phyloP scores from a whole-genome alignment of 2,888 invertebrate genomes.

The Caenorhabditis virilis region DNA sequence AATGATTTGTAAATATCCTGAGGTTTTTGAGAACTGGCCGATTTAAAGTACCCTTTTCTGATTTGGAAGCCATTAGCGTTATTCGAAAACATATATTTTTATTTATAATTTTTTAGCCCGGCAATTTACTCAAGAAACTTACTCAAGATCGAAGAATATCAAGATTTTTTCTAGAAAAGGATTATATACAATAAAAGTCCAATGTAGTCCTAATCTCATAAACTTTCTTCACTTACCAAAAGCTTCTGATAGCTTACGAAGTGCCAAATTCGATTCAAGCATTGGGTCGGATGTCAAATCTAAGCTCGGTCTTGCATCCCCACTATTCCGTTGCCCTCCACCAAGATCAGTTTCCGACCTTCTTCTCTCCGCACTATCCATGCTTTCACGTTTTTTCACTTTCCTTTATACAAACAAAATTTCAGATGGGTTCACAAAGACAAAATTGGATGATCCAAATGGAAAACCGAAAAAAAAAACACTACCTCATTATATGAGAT shows the following conservation, averaged over 20 bases:
- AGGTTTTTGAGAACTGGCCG: no score
- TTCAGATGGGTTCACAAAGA: background rate
- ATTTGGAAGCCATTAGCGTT: no score
- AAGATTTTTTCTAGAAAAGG: no score
- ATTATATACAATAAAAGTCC: no score
- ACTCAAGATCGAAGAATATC: no score
- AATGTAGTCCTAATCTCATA: no score
- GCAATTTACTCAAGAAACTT: no score
- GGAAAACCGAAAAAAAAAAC: constrained; percentile 1
- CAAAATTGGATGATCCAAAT: background rate
- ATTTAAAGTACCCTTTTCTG: no score
- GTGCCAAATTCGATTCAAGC: constrained; percentile 59
- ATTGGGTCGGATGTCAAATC: constrained; percentile 54
- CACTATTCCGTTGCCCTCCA: constrained; percentile 23
- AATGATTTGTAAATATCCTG: no score
- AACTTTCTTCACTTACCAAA: constrained; percentile 55
- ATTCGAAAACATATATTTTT: no score
- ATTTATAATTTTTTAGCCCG: no score
- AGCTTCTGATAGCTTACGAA: constrained; percentile 62
- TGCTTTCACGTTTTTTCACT: constrained; percentile 28
- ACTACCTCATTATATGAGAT: constrained; percentile 28
- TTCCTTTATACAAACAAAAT: constrained; percentile 13
- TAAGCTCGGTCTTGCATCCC: constrained; percentile 38
- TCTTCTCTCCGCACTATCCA: constrained; percentile 46
- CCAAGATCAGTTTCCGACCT: constrained; percentile 45